phyloP scores from a whole-genome alignment of 2,888 invertebrate species.

The Meiosimyza platycephala region DNA sequence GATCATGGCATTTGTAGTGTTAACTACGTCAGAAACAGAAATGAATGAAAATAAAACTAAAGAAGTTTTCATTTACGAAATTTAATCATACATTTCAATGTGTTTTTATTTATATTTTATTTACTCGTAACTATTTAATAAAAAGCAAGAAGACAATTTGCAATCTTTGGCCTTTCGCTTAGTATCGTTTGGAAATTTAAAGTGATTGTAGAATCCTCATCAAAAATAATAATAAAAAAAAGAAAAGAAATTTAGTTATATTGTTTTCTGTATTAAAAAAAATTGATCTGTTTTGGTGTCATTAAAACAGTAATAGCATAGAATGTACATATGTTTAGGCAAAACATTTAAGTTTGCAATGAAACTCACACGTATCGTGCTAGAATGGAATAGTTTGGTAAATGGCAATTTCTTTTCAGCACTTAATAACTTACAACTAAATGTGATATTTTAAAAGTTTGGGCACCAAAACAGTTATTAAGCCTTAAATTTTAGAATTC shows the following conservation, averaged over 20 bases:
- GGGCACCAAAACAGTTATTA: constrained; percentile 52
- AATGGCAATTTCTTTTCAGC: constrained; percentile 49
- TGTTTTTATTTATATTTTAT: constrained; percentile 61
- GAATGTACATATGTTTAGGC: not conserved
- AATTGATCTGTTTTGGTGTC: constrained; percentile 66
- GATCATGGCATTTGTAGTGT: constrained; percentile 16
- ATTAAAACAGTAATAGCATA: constrained; percentile 30
- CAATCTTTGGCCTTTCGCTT: constrained; percentile 51
- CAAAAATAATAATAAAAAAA: constrained; percentile 38
- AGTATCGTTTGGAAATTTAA: constrained; percentile 52
- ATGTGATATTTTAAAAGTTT: constrained; percentile 21
- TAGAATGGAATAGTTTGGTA: constrained; percentile 49
- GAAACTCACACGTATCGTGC: not conserved
- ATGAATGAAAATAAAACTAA: constrained; percentile 25
- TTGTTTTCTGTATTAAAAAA: constrained; percentile 56
- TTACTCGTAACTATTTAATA: constrained; percentile 44
- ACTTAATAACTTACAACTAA: constrained; percentile 8
- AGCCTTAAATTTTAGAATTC: constrained; percentile 20
- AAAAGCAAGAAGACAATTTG: constrained; percentile 48
- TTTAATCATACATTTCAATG: constrained; percentile 49
- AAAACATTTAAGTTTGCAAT: not conserved
- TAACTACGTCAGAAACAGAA: constrained; percentile 20
- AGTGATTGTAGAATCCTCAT: constrained; percentile 32
- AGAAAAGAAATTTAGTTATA: constrained; percentile 58
- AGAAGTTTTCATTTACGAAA: constrained; percentile 43